Base-by-base conservation (phyloP, 1,140 invertebrate species). In the Drosophila ogumai region DNA sequence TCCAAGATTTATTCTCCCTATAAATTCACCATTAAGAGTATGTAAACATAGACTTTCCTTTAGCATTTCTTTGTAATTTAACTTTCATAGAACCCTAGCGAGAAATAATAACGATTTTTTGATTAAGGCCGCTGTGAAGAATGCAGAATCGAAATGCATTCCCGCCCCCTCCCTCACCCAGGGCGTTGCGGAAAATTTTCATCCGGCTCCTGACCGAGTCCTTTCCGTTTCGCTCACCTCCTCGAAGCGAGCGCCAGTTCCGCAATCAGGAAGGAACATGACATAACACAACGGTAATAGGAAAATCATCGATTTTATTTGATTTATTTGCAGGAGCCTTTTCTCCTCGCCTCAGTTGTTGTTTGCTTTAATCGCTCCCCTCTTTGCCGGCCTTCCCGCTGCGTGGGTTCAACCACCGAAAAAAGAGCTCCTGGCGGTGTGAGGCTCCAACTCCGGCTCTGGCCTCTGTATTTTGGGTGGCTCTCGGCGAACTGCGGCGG, bases 291-390 rank as follows among this genome's bases (percentile, higher is more conserved):
- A 78, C 76, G 81, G 80, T 88, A 88, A 88, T 90, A 88, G 84
- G 84, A 87, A 87, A 87, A 87, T 88, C 84, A 87, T 87, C 84
- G 84, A 84, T 88, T 87, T 87, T 78, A 87, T 88, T 87, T 88
- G 85, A 88, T 88, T 87, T 84, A 88, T 87, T 84, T 84, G 74
- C 75, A 49, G 52, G 67, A 71, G 15, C 52, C 52, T 57, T 66
- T 66, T 22, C 59, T 44, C 31, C 49, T 13, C 32, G n/a, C 19
- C n/a, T 38, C 28, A 34, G 63, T 40, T 43, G 58, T 72, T 69
- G 55, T 58, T 58, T 66, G 50, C 66, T 46, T 69, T 69, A 67
- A 67, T 67, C 63, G 66, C 17, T 67, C 17, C 63, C 40, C 17
- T 17, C 22, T 67, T 66, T 74, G 67, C 31, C 63, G 34, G 57